phyloP scores from a whole-genome alignment of 2,888 invertebrate species.

The Standfussiana lucernea region DNA sequence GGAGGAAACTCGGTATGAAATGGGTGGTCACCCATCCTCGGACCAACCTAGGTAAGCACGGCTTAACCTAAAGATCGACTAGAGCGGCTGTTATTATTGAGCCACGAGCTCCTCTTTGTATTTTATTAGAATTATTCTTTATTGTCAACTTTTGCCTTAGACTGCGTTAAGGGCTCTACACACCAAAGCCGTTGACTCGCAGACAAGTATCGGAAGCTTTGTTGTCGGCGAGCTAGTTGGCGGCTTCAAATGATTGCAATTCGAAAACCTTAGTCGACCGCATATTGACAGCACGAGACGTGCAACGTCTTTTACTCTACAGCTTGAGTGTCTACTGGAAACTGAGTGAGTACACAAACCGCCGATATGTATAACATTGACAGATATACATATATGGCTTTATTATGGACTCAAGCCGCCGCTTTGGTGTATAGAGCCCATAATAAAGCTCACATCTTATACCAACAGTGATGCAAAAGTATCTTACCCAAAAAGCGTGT shows the following conservation, averaged over 20 bases:
- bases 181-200: not conserved
- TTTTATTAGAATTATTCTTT: too few relatives aligned
- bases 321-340: not conserved
- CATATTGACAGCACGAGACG: not conserved
- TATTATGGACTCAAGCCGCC: too few relatives aligned
- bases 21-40: too few relatives aligned
- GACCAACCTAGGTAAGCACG: too few relatives aligned
- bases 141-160: not conserved
- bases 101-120: too few relatives aligned
- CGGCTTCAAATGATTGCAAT: not conserved
- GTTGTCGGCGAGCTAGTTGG: too few relatives aligned
- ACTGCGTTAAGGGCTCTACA: not conserved
- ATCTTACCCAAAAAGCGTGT: constrained; percentile 91
- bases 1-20: too few relatives aligned
- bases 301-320: not conserved
- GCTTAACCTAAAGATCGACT: too few relatives aligned
- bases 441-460: not conserved
- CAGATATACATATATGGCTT: too few relatives aligned
- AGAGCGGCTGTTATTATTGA: too few relatives aligned
- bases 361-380: too few relatives aligned
- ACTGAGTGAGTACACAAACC: not conserved
- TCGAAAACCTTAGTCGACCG: not conserved
- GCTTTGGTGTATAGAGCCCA: not conserved
- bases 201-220: too few relatives aligned
- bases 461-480: not conserved